Percentiles rank a stretch among this genome's conserved stretches.
Evolutionary conservation across 2,888 invertebrate genomes (phyloP).

Genomic region (Eumerus sabulonum): DNA sequence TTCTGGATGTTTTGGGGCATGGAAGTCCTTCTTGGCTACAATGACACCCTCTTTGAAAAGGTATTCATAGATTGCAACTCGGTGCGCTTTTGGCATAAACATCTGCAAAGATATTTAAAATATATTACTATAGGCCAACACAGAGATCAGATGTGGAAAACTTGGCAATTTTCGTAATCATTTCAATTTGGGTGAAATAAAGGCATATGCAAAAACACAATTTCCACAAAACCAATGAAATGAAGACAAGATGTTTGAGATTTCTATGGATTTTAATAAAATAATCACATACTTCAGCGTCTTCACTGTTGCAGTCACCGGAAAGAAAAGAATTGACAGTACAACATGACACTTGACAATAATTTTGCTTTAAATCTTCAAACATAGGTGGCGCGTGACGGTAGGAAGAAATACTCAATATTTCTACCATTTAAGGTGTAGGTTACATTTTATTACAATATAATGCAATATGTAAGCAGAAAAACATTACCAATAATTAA

Average conservation of each 20-base stretch:
- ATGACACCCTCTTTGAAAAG: constrained; percentile 99
- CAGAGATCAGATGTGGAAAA: constrained; percentile 55
- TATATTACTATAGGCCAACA: constrained; percentile 11
- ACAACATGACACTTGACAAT: constrained; percentile 71
- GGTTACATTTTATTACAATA: no score
- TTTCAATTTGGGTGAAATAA: background rate
- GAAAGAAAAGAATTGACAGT: constrained; percentile 77
- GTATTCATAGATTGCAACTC: constrained; percentile 97
- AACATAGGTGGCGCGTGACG: constrained; percentile 14
- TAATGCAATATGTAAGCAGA: no score
- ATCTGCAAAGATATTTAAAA: constrained; percentile 83
- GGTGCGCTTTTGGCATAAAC: constrained; percentile 99
- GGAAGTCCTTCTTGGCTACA: constrained; percentile 99
- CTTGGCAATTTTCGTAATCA: constrained; percentile 2
- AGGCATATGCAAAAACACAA: background rate
- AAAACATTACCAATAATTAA: no score
- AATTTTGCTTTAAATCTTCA: constrained; percentile 17
- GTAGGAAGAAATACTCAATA: background rate
- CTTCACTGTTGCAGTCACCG: constrained; percentile 77
- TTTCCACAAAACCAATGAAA: constrained; percentile 8
- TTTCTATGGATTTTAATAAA: constrained; percentile 72
- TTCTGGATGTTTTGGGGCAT: constrained; percentile 98
- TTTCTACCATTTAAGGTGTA: no score
- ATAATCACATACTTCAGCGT: constrained; percentile 77
- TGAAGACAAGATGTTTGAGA: constrained; percentile 60